A percentile compares a stretch with the other conserved stretches of the same genome.
Conservation (phyloP, 2,113 vertebrate species). For the Abramis brama region DNA sequence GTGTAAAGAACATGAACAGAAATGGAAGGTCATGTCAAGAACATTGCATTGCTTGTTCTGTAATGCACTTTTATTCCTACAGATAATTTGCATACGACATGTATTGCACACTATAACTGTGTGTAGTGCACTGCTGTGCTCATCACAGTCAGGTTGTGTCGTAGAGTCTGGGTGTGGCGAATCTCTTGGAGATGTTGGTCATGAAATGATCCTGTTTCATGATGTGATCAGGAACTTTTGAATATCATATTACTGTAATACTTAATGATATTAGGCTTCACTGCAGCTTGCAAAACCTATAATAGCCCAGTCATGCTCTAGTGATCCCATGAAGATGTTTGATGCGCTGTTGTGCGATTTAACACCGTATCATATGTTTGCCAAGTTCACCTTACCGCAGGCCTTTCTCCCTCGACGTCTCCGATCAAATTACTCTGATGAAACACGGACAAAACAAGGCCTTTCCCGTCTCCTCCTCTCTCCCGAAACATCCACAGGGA, state of each 20-base stretch:
- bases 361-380: not conserved
- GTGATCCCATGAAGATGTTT: not conserved
- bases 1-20: too few species aligned
- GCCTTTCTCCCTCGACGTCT: slow-evolving; percentile 9
- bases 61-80: too few species aligned
- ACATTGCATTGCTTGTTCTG: too few species aligned
- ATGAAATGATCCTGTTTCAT: not conserved
- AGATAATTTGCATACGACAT: not conserved
- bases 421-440: slow-evolving; percentile 25
- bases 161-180: not conserved
- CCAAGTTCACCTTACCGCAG: slow-evolving; percentile 4
- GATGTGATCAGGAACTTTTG: not conserved
- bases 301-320: not conserved
- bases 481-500: not conserved
- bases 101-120: too few species aligned
- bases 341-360: not conserved
- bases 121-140: not conserved
- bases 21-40: not conserved
- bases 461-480: not conserved
- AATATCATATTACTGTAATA: not conserved
- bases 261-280: slow-evolving; percentile 2
- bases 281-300: not conserved
- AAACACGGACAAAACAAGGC: not conserved
- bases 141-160: not conserved
- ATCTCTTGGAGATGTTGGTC: too few species aligned